Base-by-base conservation (phyloP, 2,888 invertebrate species). In the Cosmia trapezina region DNA sequence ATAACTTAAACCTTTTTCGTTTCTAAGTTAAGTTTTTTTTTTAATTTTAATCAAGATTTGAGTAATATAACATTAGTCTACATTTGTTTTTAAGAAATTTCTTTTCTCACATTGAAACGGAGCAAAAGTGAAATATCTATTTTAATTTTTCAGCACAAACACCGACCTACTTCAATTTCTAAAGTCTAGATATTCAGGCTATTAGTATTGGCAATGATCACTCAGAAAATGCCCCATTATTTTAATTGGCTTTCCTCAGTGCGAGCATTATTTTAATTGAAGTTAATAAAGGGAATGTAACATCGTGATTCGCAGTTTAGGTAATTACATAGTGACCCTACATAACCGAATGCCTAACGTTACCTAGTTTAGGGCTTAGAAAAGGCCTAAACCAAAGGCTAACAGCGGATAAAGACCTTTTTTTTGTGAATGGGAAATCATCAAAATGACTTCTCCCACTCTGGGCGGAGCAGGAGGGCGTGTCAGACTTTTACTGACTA, bases 241-340 rank as follows among this genome's bases (percentile, higher is more conserved):
- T 47, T 74, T 41, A 53, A 77, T 14, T 60, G 28, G 19, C 33
- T 60, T 77, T 60, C 51, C 45, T 76, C 41, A 47, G 28, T 41
- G 9, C 4, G 19, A n/a, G 41, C 19, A 54, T 69, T 47, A 74
- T 53, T 74, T 49, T 47, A 69, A 77, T 53, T 53, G 47, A 53
- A 60, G n/a, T 17, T 68, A 74, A 22, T 77, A 60, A 74, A 47
- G 78, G 53, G 53, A 45, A 59, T 51, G 66, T 76, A 51, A 57
- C 47, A 77, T 33, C 53, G 37, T 74, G 37, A 69, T 47, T 19
- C 22, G 33, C 47, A 69, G 47, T 60, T 70, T 43, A 53, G 41
- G 41, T 68, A 74, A 69, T 74, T 60, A 69, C 70, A 69, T 33
- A 49, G 47, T 60, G 28, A 45, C 51, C 57, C 51, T 43, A 69